Evolutionary conservation across 2,888 invertebrate species (phyloP), one percentile per base, ranked within the genome.

Genomic region (Acanthosepion pharaonis): DNA sequence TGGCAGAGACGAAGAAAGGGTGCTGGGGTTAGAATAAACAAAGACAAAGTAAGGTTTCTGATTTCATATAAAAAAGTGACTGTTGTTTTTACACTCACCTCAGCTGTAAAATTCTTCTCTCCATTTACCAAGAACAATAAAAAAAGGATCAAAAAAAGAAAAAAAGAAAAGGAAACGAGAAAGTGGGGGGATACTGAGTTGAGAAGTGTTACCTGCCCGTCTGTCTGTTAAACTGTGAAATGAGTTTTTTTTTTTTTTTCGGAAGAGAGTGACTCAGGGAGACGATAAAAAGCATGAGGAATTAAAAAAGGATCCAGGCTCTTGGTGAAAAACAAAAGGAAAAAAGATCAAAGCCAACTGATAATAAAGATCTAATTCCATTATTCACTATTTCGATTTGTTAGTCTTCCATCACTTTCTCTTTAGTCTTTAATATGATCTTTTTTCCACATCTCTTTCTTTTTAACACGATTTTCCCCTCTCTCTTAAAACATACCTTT

Each of bases 201-300:
- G n/a, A 78, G n/a, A 59, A 59, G 59, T 59, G 59, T 59, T 59
- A 78, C n/a, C n/a, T 78, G 78, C 78, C 78, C 78, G 78, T 78
- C 78, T 5, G n/a, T 78, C 78, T 78, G 78, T n/a, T n/a, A 78
- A 78, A 78, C 78, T 78, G n/a, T 78, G 78, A 78, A 78, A 78
- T 9, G 78, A 33, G 78, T 5, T n/a, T n/a, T 11, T 78, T 28
- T 78, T 78, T 78, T 11, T 78, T 78, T 78, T 78, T 18, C 15
- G 78, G n/a, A 59, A 59, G 23, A 59, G 6, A 59, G 20, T 6
- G 23, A 20, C 15, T 6, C 20, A 4, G 11, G 9, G 2, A 78
- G n/a, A n/a, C n/a, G 78, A 78, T 78, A 0, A 78, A 11, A 78
- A 78, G n/a, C 78, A 78, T 5, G 78, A 78, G 25, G 25, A n/a